phyloP scores from a whole-genome alignment of 1,140 invertebrate genomes.

The Drosophila aff. region DNA sequence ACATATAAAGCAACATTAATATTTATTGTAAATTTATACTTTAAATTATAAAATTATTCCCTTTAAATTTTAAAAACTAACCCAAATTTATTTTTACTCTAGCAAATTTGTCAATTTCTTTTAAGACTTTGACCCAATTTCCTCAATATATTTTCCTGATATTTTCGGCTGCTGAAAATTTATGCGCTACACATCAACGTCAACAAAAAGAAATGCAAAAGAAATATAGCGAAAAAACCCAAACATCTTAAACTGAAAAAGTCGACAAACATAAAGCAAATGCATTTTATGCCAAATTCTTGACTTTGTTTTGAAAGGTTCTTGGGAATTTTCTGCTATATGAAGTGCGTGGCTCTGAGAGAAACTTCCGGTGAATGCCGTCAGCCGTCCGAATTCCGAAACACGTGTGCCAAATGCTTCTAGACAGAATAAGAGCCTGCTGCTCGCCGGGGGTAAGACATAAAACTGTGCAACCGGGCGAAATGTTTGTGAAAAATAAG shows the following conservation, averaged over 20 bases:
- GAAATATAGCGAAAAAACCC: conserved; percentile 11
- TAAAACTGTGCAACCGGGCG: conserved; percentile 22
- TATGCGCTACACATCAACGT: conserved; percentile 72
- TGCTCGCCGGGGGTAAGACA: conserved; percentile 31
- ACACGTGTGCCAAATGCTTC: conserved; percentile 67
- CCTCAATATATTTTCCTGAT: conserved; percentile 54
- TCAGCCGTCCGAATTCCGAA: conserved; percentile 49
- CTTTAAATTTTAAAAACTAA: neutral
- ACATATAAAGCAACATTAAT: neutral
- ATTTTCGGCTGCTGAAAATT: conserved; percentile 57
- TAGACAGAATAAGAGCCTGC: conserved; percentile 24
- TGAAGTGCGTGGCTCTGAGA: conserved; percentile 52
- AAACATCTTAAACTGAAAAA: conserved; percentile 28
- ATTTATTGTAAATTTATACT: conserved; percentile 5
- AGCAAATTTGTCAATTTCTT: conserved; percentile 10
- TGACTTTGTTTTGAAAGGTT: conserved; percentile 31
- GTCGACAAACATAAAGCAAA: conserved; percentile 35
- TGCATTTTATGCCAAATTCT: conserved; percentile 75
- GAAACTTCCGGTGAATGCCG: conserved; percentile 65
- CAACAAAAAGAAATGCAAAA: conserved; percentile 66
- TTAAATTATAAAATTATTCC: neutral
- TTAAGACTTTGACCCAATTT: conserved; percentile 75
- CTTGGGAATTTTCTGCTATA: conserved; percentile 22
- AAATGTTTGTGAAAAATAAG: conserved; percentile 46
- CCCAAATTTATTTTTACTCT: neutral